Evolutionary conservation across 2,113 vertebrate species (phyloP), one percentile per base, ranked within the genome.

Genomic region (Lipophrys pholis): DNA sequence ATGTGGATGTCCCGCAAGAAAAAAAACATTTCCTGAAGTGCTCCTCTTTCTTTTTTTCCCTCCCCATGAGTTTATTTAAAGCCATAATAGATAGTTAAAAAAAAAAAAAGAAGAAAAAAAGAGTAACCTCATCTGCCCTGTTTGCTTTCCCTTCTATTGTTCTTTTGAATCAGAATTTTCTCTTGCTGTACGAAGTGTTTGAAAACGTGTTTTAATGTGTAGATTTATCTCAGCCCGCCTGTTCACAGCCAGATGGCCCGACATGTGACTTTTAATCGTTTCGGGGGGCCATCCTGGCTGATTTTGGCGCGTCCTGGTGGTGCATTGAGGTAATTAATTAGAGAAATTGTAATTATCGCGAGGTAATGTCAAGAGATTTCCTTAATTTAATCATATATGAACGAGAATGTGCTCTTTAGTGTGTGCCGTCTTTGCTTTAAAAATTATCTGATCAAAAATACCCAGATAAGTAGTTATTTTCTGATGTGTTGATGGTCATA

Each of bases 171-270:
- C 49, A 4, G 5, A 42, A 46, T 46, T 2, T 68, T 69, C 72
- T 59, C 15, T 85, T 68, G 30, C 70, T 82, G 50, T 85, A 78
- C 74, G 76, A 61, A 84, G 72, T 90, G 82, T 89, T 78, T 86
- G 16, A 64, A 83, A 85, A 76, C 6, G 56, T 87, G 54, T 81
- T 39, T 54, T 70, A 80, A 70, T 80, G 64, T 81, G 38, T 84
- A 76, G 36, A 43, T 53, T 64, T 46, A 60, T 61, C 56, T 72
- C 57, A 56, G 54, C 40, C 61, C 60, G 50, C 56, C 38, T 80
- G 67, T 52, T 63, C n/a, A 69, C 14, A 42, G 43, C 56, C 65
- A 71, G 63, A 39, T 74, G 60, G 52, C 6, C 50, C 10, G 55
- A 69, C 41, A 36, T 45, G 58, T 43, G 61, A 73, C 36, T 43